Conservation (phyloP, 2,888 invertebrate species). For the Caenorhabditis sulstoni region DNA sequence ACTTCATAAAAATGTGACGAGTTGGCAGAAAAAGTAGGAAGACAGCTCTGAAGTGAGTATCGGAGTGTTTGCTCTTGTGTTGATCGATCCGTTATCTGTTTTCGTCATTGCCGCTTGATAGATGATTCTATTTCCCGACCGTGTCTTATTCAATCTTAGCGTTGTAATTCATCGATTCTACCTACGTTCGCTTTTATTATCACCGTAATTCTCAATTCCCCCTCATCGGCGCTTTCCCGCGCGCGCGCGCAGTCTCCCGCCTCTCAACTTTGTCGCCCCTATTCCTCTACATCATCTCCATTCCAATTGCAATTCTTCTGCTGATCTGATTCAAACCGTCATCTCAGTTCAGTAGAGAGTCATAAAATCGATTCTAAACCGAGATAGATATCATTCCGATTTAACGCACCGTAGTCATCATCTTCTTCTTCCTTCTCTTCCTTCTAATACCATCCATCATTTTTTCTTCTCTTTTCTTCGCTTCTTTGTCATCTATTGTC, state of each 20-base stretch:
- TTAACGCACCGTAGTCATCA: constrained; percentile 52
- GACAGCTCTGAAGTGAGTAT: constrained; percentile 5
- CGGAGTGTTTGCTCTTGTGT: constrained; percentile 48
- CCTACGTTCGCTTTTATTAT: constrained; percentile 44
- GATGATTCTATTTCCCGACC: constrained; percentile 16
- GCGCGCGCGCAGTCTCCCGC: constrained; percentile 7
- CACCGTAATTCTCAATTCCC: constrained; percentile 31
- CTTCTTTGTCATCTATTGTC: constrained; percentile 1
- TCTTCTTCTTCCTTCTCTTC: constrained; percentile 19
- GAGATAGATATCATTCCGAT: constrained; percentile 34
- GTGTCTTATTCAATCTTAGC: constrained; percentile 51
- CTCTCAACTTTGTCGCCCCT: constrained; percentile 27
- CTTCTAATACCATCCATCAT: constrained; percentile 4
- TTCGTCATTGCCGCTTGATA: constrained; percentile 36
- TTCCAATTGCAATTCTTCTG: constrained; percentile 16
- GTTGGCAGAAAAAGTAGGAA: constrained; percentile 27
- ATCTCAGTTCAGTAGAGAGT: constrained; percentile 43
- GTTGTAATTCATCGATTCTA: constrained; percentile 44
- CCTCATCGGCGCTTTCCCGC: constrained; percentile 34
- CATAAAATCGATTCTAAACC: constrained; percentile 41
- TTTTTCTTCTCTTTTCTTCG: background rate
- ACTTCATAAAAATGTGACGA: constrained; percentile 23
- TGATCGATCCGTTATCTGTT: constrained; percentile 40
- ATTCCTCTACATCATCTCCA: constrained; percentile 8
- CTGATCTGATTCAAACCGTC: constrained; percentile 43